These are phyloP conservation scores for Antrozous pallidus DNA, from an alignment of 2,797 vertebrate species.

Conservation along the genomic window DNA sequence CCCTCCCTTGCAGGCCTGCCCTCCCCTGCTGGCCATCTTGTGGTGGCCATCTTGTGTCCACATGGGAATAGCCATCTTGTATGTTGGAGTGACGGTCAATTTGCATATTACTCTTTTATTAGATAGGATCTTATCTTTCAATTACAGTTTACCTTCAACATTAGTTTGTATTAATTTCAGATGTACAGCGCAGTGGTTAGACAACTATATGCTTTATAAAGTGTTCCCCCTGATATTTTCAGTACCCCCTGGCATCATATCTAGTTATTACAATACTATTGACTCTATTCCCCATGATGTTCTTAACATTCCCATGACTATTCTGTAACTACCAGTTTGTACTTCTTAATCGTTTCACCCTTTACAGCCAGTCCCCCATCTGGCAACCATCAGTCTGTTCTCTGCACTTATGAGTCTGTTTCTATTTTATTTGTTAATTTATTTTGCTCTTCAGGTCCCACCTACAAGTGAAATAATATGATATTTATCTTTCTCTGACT, in stretches of 20 bases:
- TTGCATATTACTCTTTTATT: too few relatives aligned
- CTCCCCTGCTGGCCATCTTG: too few relatives aligned
- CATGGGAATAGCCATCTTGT: too few relatives aligned
- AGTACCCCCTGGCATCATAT: neutral
- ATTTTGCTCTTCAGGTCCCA: neutral
- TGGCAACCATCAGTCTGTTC: neutral
- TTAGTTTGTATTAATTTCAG: neutral
- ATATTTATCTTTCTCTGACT: neutral
- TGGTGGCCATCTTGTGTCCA: too few relatives aligned
- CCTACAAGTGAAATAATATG: neutral
- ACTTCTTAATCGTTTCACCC: neutral
- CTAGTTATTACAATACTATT: neutral
- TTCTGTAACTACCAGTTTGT: neutral
- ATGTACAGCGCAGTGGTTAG: neutral
- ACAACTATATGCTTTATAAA: neutral
- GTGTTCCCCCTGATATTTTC: neutral
- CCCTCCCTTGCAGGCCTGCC: too few relatives aligned
- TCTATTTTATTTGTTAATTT: neutral
- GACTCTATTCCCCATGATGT: neutral
- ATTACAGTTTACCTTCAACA: neutral
- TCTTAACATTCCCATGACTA: neutral
- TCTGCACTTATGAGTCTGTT: neutral
- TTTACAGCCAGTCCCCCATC: neutral
- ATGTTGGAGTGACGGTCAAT: too few relatives aligned
- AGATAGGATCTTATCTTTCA: neutral